Base-by-base conservation (phyloP, 2,888 invertebrate genomes). In the Venustoraphidia nigricollis region DNA sequence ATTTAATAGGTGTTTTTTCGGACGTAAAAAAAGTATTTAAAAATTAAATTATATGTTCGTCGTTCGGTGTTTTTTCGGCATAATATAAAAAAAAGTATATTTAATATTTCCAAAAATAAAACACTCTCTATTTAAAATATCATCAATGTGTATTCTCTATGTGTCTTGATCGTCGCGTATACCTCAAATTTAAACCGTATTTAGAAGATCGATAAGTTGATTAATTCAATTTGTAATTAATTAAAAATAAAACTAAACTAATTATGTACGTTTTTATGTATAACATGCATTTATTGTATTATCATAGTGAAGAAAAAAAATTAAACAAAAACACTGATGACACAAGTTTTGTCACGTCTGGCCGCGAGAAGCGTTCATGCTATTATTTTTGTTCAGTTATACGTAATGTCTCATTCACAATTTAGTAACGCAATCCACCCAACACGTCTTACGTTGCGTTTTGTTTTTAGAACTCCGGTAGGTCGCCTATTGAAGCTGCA, bases 81-180 rank as follows among this genome's bases (percentile, higher is more conserved):
- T 59, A 55, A 27, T 59, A 56, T 53, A 55, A 57, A 56, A 57
- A 39, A 34, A 39, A 35, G 14, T 34, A 44, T 34, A 36, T 9
- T 27, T 27, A 54, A 54, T 56, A 56, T 57, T 56, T 57, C 55
- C 57, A 55, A 55, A 54, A 58, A 58, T 59, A 56, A 58, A 27
- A 27, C 27, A 27, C 27, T 27, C 27, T 27, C 27, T 27, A 27
- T 27, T 27, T 27, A 27, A 57, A 57, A 55, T 54, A 51, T 58
- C 53, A 48, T 44, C 50, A 54, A 53, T 54, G 49, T 53, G 54
- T 67, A 65, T 58, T 64, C 58, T 65, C 58, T 67, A 62, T 66
- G 66, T 67, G 65, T 67, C 66, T 66, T 66, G 61, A 61, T 70
- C 71, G 66, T 68, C 60, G 70, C 71, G 71, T 74, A 75, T 74